phyloP scores from a whole-genome alignment of 2,113 vertebrate species.

The zebrafish (Danio rerio) region GRCz12tu NC_133183.1:22631001-22631500 shows the following conservation, averaged over 20 bases:
- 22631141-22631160: conserved; percentile 94
- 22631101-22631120: conserved; percentile 23
- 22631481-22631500: conserved; percentile 25
- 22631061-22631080: conserved; percentile 10
- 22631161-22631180: conserved; percentile 97
- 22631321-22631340: neutral
- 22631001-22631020: conserved; percentile 9
- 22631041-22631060: conserved; percentile 3
- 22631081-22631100: neutral
- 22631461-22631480: neutral
- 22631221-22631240: conserved; percentile 3
- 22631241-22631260: neutral
- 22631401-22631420: conserved; percentile 5
- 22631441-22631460: neutral
- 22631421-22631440: neutral
- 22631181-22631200: conserved; percentile 97
- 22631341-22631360: neutral
- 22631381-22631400: neutral
- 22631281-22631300: neutral
- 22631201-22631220: conserved; percentile 94
- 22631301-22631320: neutral
- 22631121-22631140: conserved; percentile 77
- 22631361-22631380: neutral
- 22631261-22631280: neutral
- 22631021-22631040: conserved; percentile 18